These are phyloP conservation scores for Papilio polyxenes DNA, from an alignment of 1,140 invertebrate species.

Conservation along the genomic window DNA sequence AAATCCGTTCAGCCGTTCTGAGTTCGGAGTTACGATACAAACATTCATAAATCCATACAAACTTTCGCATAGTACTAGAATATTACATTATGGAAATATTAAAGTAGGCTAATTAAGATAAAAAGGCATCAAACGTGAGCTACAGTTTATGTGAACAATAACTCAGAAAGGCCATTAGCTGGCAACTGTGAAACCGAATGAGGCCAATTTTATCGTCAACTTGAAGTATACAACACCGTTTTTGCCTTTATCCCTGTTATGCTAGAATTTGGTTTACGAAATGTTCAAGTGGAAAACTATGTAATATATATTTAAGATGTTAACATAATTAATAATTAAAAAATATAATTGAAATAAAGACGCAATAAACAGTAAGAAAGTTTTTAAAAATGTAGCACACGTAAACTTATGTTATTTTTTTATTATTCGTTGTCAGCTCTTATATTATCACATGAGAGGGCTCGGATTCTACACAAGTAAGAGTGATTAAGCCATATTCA, in stretches of 20 bases:
- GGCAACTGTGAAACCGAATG: not conserved
- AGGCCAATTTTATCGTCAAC: conserved; percentile 16
- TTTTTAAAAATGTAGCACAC: too few relatives aligned
- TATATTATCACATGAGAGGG: too few relatives aligned
- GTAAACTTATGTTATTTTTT: too few relatives aligned
- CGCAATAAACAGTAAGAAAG: too few relatives aligned
- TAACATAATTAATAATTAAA: not conserved
- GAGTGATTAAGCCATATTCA: too few relatives aligned
- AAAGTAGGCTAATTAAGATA: not conserved
- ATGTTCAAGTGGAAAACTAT: not conserved
- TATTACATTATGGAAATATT: not conserved
- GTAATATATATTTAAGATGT: not conserved
- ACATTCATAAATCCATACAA: too few relatives aligned
- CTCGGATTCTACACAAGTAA: too few relatives aligned
- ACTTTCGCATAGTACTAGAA: not conserved
- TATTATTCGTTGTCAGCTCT: too few relatives aligned
- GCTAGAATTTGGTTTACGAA: not conserved
- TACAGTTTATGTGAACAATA: conserved; percentile 5
- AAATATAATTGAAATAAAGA: too few relatives aligned
- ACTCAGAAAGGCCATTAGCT: conserved; percentile 11
- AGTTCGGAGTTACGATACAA: too few relatives aligned
- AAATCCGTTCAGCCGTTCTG: too few relatives aligned
- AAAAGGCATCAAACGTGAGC: not conserved
- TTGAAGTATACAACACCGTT: not conserved
- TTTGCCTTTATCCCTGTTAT: not conserved